These are phyloP conservation scores for Alosa sapidissima DNA, from an alignment of 2,797 vertebrate species.

Conservation along the genomic window DNA sequence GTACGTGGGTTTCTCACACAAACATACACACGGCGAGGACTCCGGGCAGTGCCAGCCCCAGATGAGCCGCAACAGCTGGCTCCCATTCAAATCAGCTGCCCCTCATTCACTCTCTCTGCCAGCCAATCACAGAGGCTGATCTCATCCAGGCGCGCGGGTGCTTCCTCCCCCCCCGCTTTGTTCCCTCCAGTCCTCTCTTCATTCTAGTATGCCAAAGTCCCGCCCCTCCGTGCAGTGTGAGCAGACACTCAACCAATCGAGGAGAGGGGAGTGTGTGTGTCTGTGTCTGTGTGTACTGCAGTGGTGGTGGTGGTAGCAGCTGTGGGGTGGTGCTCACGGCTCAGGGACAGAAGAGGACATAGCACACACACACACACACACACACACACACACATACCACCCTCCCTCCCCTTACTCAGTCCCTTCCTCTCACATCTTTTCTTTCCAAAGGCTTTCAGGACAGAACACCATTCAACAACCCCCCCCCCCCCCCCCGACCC, in stretches of 20 bases:
- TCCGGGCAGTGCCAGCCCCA: not conserved
- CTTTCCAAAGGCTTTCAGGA: conserved; percentile 35
- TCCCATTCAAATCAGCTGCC: conserved; percentile 46
- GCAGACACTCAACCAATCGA: conserved; percentile 21
- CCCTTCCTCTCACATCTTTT: conserved; percentile 12
- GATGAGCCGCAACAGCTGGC: not conserved
- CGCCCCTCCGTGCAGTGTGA: not conserved
- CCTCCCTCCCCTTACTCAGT: not conserved
- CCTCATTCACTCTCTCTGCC: conserved; percentile 45
- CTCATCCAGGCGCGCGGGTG: not conserved
- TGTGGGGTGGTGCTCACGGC: conserved; percentile 6
- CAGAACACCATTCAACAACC: conserved; percentile 33
- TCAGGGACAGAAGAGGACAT: conserved; percentile 16
- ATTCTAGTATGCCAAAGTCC: conserved; percentile 21
- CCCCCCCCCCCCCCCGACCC: not conserved
- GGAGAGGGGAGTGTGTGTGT: not conserved
- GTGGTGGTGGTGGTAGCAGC: conserved; percentile 8
- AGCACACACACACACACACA: not conserved
- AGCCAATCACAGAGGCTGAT: not conserved
- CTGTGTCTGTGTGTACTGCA: conserved; percentile 9
- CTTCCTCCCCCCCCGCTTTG: not conserved
- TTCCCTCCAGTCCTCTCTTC: not conserved
- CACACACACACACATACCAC: not conserved
- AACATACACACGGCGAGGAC: not conserved
- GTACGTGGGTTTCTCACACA: not conserved